These are phyloP conservation scores for Muscicapa striata DNA, from an alignment of 2,797 vertebrate genomes.

Conservation along the genomic window DNA sequence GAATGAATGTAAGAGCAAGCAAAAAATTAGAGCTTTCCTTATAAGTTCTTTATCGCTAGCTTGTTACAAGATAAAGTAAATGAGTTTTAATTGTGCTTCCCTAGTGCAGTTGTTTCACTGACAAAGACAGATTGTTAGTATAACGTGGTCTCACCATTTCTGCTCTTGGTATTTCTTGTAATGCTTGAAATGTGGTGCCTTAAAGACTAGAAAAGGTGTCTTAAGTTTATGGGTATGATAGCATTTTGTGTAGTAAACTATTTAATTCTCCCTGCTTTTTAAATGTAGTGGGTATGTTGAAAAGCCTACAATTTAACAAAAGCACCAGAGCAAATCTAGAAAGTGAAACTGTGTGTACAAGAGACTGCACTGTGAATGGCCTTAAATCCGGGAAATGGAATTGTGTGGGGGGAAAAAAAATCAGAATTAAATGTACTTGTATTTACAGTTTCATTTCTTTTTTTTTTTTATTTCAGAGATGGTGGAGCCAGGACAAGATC, in stretches of 20 bases:
- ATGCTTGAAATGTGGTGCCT: not conserved
- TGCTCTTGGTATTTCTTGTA: not conserved
- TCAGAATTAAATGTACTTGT: not conserved
- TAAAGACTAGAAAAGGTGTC: not conserved
- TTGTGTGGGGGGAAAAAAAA: not conserved
- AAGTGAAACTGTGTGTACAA: not conserved
- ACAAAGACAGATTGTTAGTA: not conserved
- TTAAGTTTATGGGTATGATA: not conserved
- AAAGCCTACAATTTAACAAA: not conserved
- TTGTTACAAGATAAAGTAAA: conserved; percentile 56
- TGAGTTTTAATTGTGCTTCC: conserved; percentile 57
- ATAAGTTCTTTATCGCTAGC: conserved; percentile 18
- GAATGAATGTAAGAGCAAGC: conserved; percentile 9
- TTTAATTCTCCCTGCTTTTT: not conserved
- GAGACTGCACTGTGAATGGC: rapidly evolving
- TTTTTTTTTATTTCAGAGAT: conserved; percentile 74
- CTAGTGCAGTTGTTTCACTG: not conserved
- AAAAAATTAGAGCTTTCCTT: conserved; percentile 21
- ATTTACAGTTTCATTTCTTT: not conserved
- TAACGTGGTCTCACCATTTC: not conserved
- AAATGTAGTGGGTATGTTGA: not conserved
- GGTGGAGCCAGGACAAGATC: conserved; percentile 98
- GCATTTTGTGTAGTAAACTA: not conserved
- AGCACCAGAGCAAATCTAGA: not conserved
- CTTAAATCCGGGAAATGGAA: not conserved